phyloP scores from a whole-genome alignment of 2,113 vertebrate genomes.

The Barbus barbus region DNA sequence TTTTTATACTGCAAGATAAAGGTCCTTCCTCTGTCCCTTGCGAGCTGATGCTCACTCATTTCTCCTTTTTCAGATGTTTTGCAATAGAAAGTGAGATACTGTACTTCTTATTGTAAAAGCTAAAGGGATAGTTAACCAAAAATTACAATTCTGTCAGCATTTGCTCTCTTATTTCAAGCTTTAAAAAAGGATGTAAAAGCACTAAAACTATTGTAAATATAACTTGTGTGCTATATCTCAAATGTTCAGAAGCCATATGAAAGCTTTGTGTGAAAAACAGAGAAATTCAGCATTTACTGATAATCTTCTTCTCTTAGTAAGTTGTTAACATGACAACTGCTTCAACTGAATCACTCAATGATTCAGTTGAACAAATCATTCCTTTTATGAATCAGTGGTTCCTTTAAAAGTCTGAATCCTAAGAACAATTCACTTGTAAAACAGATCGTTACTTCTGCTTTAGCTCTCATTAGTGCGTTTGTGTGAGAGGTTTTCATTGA shows the following conservation, averaged over 20 bases:
- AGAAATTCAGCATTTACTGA: not conserved
- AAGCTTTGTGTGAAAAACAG: not conserved
- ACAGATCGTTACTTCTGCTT: not conserved
- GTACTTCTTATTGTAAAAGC: not conserved
- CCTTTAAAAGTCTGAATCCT: not conserved
- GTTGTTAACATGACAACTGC: not conserved
- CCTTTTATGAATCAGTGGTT: not conserved
- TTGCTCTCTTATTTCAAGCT: too few species aligned
- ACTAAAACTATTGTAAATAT: not conserved
- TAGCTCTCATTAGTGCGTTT: not conserved
- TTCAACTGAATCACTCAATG: not conserved
- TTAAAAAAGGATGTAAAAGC: too few species aligned
- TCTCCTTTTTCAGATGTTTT: constrained; percentile 38
- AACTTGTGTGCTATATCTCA: not conserved
- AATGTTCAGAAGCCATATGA: not conserved
- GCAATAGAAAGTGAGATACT: not conserved
- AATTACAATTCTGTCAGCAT: not conserved
- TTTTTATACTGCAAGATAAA: constrained; percentile 26
- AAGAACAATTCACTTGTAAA: not conserved
- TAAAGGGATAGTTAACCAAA: not conserved
- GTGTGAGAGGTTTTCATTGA: not conserved
- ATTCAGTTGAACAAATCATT: not conserved
- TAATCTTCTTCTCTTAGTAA: not conserved
- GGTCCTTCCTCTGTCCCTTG: constrained; percentile 34
- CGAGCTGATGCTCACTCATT: constrained; percentile 19